Conservation (phyloP, 2,888 invertebrate species). For the Patella ulyssiponensis region DNA sequence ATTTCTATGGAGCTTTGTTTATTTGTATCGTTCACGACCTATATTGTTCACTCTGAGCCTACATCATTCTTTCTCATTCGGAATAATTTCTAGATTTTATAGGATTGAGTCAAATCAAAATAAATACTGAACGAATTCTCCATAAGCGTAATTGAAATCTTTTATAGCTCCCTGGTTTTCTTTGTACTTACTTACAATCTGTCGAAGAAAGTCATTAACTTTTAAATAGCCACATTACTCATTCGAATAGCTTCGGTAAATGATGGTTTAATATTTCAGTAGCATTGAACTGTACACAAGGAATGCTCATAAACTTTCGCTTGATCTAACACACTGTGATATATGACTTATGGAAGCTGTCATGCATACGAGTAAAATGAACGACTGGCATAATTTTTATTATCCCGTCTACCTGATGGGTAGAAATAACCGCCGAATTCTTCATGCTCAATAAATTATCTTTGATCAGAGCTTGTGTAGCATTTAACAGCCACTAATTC, state of each 20-base stretch:
- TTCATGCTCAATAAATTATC: conserved; percentile 6
- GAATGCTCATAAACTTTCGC: conserved; percentile 11
- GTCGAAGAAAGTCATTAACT: background rate
- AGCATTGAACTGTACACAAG: background rate
- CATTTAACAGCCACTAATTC: conserved; percentile 11
- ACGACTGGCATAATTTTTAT: background rate
- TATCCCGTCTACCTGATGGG: background rate
- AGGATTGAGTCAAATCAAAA: too few species aligned
- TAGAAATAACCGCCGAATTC: background rate
- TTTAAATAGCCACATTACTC: conserved; percentile 12
- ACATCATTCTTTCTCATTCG: too few species aligned
- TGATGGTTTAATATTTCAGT: background rate
- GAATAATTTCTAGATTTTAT: too few species aligned
- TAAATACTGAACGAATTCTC: too few species aligned
- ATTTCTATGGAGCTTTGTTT: too few species aligned
- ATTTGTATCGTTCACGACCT: too few species aligned
- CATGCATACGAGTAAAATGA: conserved; percentile 4
- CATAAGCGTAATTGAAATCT: too few species aligned
- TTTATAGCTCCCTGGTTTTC: too few species aligned
- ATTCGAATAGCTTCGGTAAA: background rate
- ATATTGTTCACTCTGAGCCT: too few species aligned
- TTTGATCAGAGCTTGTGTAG: conserved; percentile 9
- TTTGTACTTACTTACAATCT: too few species aligned
- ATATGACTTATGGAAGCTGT: conserved; percentile 10
- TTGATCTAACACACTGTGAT: background rate